Evolutionary conservation across 2,888 invertebrate genomes (phyloP), one percentile per base, ranked within the genome.

Genomic region (Cryptus viduatorius): DNA sequence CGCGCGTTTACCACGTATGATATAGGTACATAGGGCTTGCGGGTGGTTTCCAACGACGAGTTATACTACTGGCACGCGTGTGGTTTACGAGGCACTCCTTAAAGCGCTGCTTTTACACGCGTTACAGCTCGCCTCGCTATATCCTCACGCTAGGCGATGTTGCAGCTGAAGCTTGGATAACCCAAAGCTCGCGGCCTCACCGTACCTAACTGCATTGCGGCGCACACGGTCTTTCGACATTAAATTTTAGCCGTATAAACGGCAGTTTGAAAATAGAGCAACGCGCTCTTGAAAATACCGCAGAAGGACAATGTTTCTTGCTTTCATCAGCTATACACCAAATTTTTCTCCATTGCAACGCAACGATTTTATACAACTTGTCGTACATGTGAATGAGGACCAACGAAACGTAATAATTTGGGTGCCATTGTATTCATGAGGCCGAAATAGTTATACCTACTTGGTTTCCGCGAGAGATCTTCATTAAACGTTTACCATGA

Each of bases 41-140:
- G 56, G 69, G 16, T 56, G 61, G 83, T 79, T 76, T 56, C 56
- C 61, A 83, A 71, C 56, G 56, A 65, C 71, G 64, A 73, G 71
- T 65, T 79, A 65, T 79, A 72, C 71, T 76, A 79, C 79, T 79
- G 71, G 65, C 65, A 76, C 79, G 79, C 65, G 65, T 79, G 75
- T 65, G 79, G 65, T 83, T 83, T 83, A 79, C 79, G 83, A 83
- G 75, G 29, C 59, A 76, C 79, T 79, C 65, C 83, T 83, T 76
- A n/a, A 76, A 65, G 78, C 69, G 46, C 64, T 44, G 50, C 75
- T 75, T 83, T 75, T 42, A 64, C 68, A 71, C 79, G 24, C 79
- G 53, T 4, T 53, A 56, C 53, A 65, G 71, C 76, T 56, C 59
- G 50, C 42, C 7, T 31, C 46, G 61, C 24, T 16, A 42, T 73